Evolutionary conservation across 2,888 invertebrate species (phyloP), one percentile per base, ranked within the genome.

Genomic region (Listrodromus nycthemerus): DNA sequence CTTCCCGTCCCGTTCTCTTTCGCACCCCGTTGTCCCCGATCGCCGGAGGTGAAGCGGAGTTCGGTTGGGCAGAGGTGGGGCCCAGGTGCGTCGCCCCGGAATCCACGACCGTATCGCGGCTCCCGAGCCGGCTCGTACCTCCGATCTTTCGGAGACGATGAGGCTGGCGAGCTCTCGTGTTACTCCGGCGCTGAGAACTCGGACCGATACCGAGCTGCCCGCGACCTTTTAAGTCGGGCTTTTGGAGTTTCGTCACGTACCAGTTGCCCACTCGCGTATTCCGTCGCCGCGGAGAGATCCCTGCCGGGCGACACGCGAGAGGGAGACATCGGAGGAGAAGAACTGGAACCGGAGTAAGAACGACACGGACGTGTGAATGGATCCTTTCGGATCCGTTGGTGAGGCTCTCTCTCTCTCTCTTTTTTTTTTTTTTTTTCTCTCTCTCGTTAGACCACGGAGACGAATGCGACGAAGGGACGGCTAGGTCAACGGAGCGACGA

Each of bases 241-340:
- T 71, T 65, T 79, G 55, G 55, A 79, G 79, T 79, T 73, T 71
- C 55, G 73, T 79, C 71, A 79, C 79, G 79, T 79, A 71, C 21
- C 70, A 13, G 16, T 58, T 19, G 21, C 69, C 45, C 61, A 30
- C 63, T 78, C 79, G 65, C 63, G 69, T 63, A 65, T 79, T 66
- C 73, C 10, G 50, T 61, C 61, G 45, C 19, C 30, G 19, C 24
- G n/a, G 27, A 30, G 30, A 24, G 10, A 13, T 13, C 55, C 50
- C 69, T 19, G 30, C 13, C 1, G 58, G 5, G 8, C 24, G 27
- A 48, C 50, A 45, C 41, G 41, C 41, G 41, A 16, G 13, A 45
- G 24, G 7, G 73, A 61, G 45, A 48, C n/a, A 41, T 2, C n/a
- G 2, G 30, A 7, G 30, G 33, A 4, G 41, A 66, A 19, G 27